Evolutionary conservation across 2,113 vertebrate species (phyloP).

Genomic region (Centrocercus urophasianus): DNA sequence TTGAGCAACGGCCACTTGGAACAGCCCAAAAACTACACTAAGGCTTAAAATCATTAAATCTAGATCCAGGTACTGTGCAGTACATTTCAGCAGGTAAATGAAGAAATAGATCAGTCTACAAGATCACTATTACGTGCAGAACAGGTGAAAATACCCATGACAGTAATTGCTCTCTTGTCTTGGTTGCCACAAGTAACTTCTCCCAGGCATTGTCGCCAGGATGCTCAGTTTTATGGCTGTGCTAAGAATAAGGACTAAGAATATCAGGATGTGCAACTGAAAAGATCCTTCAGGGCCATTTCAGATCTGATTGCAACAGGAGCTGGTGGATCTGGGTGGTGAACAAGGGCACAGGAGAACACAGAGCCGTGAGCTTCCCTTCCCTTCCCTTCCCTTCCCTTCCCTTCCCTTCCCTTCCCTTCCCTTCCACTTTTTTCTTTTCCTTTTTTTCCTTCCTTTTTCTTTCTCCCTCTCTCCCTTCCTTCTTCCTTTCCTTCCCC

Average conservation of each 20-base stretch:
- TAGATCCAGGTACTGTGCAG: background rate
- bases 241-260: background rate
- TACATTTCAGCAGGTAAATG: background rate
- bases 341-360: no score
- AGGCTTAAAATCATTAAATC: background rate
- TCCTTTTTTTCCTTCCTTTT: no score
- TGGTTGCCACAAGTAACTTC: background rate
- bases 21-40: background rate
- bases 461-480: background rate
- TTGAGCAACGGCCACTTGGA: background rate
- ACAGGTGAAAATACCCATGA: background rate
- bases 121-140: background rate
- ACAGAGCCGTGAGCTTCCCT: no score
- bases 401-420: no score
- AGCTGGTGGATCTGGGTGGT: no score
- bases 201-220: background rate
- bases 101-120: background rate
- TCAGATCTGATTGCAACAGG: no score
- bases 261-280: background rate
- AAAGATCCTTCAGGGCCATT: background rate
- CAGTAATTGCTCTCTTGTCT: background rate
- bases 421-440: no score
- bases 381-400: no score
- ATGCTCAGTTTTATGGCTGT: background rate
- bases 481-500: accelerated